Evolutionary conservation across 2,113 vertebrate genomes (phyloP).

Genomic region (Neopipo cinnamomea): DNA sequence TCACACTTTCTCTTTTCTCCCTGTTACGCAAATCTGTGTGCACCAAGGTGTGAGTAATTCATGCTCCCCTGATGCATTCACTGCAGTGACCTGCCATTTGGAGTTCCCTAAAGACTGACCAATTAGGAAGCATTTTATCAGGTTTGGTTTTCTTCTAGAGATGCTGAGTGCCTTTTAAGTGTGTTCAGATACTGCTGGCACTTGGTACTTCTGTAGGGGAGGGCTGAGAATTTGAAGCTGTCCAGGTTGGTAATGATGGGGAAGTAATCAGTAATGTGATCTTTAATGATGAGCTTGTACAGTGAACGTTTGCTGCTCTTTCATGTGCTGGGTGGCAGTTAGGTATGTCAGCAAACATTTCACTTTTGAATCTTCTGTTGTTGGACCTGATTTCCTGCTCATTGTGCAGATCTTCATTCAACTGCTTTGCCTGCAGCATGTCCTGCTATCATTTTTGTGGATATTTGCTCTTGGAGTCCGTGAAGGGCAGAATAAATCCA

Average conservation of each 20-base stretch:
- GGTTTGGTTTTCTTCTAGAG: conserved; percentile 18
- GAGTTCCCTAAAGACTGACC: not conserved
- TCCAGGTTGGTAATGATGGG: not conserved
- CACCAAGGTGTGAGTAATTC: not conserved
- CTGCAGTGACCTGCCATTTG: not conserved
- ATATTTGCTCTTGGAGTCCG: not conserved
- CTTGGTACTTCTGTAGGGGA: not conserved
- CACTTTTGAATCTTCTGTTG: not conserved
- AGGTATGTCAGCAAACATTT: not conserved
- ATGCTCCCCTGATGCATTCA: not conserved
- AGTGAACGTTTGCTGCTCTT: not conserved
- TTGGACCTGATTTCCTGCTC: not conserved
- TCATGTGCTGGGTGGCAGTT: not conserved
- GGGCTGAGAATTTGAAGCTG: not conserved
- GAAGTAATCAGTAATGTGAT: not conserved
- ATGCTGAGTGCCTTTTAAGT: not conserved
- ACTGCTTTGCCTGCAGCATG: not conserved
- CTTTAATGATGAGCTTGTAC: not conserved
- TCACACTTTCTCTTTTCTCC: not conserved
- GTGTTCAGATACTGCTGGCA: not conserved
- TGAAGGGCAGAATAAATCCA: not conserved
- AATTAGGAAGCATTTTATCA: not conserved
- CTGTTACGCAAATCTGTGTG: not conserved
- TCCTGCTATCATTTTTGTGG: not conserved
- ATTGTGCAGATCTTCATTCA: not conserved